A percentile compares a stretch with the other conserved stretches of the same genome.
These are phyloP conservation scores for Erythrolamprus reginae DNA, from an alignment of 2,113 vertebrate genomes.

Conservation along the genomic window DNA sequence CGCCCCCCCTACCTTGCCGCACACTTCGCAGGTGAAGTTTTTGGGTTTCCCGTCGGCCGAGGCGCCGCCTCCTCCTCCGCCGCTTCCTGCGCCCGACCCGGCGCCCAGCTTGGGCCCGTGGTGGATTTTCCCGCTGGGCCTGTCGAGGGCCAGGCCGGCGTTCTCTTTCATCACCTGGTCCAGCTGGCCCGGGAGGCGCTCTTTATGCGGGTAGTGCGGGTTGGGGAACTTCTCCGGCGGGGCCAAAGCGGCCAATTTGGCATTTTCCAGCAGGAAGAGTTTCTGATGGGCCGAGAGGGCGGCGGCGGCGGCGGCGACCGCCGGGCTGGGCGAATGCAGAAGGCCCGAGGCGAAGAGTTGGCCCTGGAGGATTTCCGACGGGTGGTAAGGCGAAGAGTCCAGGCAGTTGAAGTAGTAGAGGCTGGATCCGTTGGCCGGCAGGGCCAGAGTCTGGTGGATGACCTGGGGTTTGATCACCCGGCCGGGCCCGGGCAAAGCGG, in stretches of 20 bases:
- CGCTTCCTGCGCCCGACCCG: neutral
- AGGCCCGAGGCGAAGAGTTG: constrained; percentile 84
- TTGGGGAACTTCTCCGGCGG: constrained; percentile 82
- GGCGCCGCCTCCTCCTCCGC: constrained; percentile 35
- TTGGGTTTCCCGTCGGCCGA: constrained; percentile 86
- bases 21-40: constrained; percentile 97
- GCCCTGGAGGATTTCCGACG: constrained; percentile 83
- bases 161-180: constrained; percentile 95
- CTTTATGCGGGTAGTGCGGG: constrained; percentile 86
- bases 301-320: constrained; percentile 75
- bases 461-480: constrained; percentile 94
- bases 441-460: constrained; percentile 84
- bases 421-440: constrained; percentile 80
- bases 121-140: constrained; percentile 73
- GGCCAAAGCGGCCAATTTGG: constrained; percentile 78
- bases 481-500: constrained; percentile 59
- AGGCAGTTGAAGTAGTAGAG: constrained; percentile 97
- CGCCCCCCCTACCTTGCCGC: constrained; percentile 84
- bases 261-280: constrained; percentile 87
- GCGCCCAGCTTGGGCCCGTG: constrained; percentile 74
- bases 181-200: constrained; percentile 88
- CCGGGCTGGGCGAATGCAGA: constrained; percentile 69
- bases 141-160: constrained; percentile 74
- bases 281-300: constrained; percentile 88
- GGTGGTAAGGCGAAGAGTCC: constrained; percentile 88